These are phyloP conservation scores for Phacellophora camtschatica DNA, from an alignment of 30 jellyfish, hydroid and myxozoan species.

Conservation along the genomic window DNA sequence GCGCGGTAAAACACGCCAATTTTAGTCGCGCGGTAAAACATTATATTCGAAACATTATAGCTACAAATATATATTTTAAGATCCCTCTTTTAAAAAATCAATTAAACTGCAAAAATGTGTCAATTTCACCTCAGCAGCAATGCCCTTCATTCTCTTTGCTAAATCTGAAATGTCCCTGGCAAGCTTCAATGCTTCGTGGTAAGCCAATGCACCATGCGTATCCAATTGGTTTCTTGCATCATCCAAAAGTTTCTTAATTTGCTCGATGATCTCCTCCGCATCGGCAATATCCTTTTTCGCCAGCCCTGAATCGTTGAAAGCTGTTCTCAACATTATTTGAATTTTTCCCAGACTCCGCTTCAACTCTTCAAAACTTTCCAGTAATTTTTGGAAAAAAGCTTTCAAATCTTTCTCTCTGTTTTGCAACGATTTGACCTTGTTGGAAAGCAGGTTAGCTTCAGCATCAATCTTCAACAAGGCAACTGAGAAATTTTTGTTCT, in stretches of 20 bases:
- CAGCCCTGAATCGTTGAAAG: conserved; percentile 50
- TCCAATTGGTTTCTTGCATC: conserved; percentile 62
- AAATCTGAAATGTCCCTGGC: conserved; percentile 71
- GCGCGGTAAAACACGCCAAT: no score
- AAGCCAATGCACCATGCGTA: conserved; percentile 44
- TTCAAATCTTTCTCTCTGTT: conserved; percentile 65
- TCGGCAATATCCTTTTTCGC: conserved; percentile 57
- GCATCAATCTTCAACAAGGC: conserved; percentile 59
- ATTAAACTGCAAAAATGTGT: background rate
- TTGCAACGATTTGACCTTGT: conserved; percentile 36
- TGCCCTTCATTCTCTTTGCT: conserved; percentile 79
- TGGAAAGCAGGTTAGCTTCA: conserved; percentile 43
- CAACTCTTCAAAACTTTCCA: conserved; percentile 49
- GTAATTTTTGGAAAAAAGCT: conserved; percentile 58
- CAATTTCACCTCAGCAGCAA: conserved; percentile 88
- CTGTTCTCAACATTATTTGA: conserved; percentile 28
- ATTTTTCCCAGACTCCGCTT: conserved; percentile 28
- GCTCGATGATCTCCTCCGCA: conserved; percentile 83
- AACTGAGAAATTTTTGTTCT: conserved; percentile 68
- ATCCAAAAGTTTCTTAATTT: conserved; percentile 54
- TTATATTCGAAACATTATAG: no score
- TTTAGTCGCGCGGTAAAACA: no score
- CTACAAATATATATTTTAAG: no score
- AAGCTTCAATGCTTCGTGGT: conserved; percentile 35
- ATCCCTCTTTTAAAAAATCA: no score